A percentile compares a stretch with the other conserved stretches of the same genome.
These are phyloP conservation scores for Pempheris klunzingeri DNA, from an alignment of 2,797 vertebrate species.

Conservation along the genomic window DNA sequence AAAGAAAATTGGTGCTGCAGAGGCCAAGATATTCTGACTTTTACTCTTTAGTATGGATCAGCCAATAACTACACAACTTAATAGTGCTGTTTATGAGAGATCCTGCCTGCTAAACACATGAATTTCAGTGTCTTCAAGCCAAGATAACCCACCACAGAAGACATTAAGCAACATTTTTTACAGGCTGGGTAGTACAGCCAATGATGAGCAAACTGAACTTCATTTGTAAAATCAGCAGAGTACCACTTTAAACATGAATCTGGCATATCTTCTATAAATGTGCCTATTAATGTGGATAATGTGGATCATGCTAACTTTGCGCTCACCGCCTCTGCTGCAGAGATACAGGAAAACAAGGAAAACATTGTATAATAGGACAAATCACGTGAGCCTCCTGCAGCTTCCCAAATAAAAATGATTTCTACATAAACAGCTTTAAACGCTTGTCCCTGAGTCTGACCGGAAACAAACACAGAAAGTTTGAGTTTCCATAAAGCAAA, in stretches of 20 bases:
- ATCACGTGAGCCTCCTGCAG: neutral
- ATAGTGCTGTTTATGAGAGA: neutral
- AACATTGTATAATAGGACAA: too few relatives aligned
- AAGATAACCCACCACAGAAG: neutral
- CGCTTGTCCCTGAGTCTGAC: neutral
- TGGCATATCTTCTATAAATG: neutral
- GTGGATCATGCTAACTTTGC: neutral
- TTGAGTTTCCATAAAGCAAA: too few relatives aligned
- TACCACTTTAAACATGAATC: too few relatives aligned
- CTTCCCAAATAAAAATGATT: neutral
- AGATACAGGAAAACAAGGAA: neutral
- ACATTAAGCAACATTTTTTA: neutral
- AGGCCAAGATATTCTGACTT: neutral
- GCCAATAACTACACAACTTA: neutral
- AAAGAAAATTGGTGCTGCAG: neutral
- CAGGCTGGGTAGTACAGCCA: neutral
- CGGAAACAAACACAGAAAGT: too few relatives aligned
- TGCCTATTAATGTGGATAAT: neutral
- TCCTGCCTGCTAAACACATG: neutral
- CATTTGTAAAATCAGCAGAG: neutral
- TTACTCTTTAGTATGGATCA: neutral
- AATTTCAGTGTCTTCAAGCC: neutral
- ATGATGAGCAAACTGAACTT: neutral
- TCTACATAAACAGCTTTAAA: neutral
- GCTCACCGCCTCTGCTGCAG: neutral